Evolutionary conservation across 1,140 invertebrate species (phyloP), one percentile per base, ranked within the genome.

Genomic region (Ooceraea biroi): DNA sequence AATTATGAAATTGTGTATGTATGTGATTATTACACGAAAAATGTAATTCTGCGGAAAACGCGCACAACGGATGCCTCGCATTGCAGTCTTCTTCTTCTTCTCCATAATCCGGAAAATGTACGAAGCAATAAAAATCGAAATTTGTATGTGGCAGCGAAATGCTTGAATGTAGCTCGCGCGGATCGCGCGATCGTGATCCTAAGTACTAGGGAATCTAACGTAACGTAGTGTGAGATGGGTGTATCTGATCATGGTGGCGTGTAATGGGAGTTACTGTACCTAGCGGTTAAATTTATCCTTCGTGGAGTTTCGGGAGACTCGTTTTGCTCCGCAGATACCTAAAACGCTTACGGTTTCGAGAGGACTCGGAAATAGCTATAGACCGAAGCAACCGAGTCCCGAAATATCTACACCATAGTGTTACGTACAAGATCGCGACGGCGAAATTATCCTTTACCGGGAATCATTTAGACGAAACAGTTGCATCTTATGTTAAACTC

Each of bases 311-410:
- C 85, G 72, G 74, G 50, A 85, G 72, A 58, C 46, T 90, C 77
- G 87, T 89, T 89, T 89, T 87, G 85, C 85, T 87, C 85, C 74
- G 65, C 69, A 82, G 85, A 86, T 89, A 83, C 82, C 88, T 87
- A 89, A 89, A 89, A 84, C 77, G 87, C 76, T 88, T 72, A 88
- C 88, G 60, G 82, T 89, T 89, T 89, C 85, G 87, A 89, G 87
- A 89, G 85, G 88, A 88, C 88, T 90, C 89, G 84, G 88, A 90
- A 90, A 90, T 90, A 90, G 86, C 89, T 90, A 88, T 90, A 73
- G 88, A 89, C 84, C 80, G 85, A 50, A 57, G 72, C 83, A 73
- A 76, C 84, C 19, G 63, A 52, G 50, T 89, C 85, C 86, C 78
- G 76, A 90, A 90, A 90, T 89, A 90, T 65, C 76, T 63, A 89